A percentile compares a stretch with the other conserved stretches of the same genome.
These are phyloP conservation scores for Boloria selene DNA, from an alignment of 2,888 invertebrate species.

Conservation along the genomic window DNA sequence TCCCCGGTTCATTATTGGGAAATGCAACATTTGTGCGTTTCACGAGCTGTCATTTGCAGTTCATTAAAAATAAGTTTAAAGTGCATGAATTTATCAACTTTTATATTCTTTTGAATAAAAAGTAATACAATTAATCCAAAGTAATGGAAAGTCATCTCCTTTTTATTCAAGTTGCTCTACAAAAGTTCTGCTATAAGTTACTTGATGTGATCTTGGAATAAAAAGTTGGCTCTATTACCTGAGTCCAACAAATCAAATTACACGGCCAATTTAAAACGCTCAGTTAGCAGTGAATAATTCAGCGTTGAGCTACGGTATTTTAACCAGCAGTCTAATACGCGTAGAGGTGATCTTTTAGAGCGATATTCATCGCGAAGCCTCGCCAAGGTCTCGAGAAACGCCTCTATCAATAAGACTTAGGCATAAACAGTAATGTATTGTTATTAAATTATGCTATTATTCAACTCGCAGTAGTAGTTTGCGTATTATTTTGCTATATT, in stretches of 20 bases:
- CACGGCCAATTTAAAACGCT: constrained; percentile 60
- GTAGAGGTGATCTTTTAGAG: constrained; percentile 58
- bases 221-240: constrained; percentile 37
- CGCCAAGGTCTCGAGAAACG: constrained; percentile 20
- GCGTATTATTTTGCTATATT: neutral
- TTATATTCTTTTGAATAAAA: constrained; percentile 31
- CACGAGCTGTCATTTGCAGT: constrained; percentile 74
- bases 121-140: constrained; percentile 27
- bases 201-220: constrained; percentile 35
- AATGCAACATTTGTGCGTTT: constrained; percentile 78
- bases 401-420: constrained; percentile 24
- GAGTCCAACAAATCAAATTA: constrained; percentile 49
- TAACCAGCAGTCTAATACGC: constrained; percentile 62
- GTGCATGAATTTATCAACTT: constrained; percentile 38
- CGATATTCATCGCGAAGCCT: constrained; percentile 69
- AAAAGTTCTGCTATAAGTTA: constrained; percentile 33
- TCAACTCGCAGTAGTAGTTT: neutral
- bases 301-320: constrained; percentile 52
- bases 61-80: constrained; percentile 66
- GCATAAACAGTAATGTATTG: constrained; percentile 11
- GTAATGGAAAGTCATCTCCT: constrained; percentile 23
- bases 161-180: constrained; percentile 32
- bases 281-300: constrained; percentile 65
- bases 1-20: constrained; percentile 79
- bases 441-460: constrained; percentile 15